These are phyloP conservation scores for Corydoras maculifer DNA, from an alignment of 2,113 vertebrate genomes.

Conservation along the genomic window DNA sequence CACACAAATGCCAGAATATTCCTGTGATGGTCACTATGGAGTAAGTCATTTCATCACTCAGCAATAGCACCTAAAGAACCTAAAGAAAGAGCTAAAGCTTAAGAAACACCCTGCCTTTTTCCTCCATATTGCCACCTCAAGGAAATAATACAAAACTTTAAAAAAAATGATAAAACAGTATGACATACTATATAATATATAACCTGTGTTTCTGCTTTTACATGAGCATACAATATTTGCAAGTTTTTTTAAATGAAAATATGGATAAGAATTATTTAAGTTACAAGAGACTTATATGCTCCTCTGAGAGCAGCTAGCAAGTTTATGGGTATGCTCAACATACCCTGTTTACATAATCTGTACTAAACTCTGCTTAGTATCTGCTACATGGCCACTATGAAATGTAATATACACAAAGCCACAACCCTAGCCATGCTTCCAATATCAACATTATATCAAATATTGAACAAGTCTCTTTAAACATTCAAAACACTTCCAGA, in stretches of 20 bases:
- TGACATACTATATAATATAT: background rate
- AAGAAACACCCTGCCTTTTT: too few species aligned
- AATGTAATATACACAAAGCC: constrained; percentile 17
- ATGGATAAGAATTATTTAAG: constrained; percentile 53
- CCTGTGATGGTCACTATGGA: too few species aligned
- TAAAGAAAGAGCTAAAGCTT: too few species aligned
- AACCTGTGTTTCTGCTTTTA: constrained; percentile 6
- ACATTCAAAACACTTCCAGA: constrained; percentile 22
- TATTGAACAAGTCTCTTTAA: constrained; percentile 34
- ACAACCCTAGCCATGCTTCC: constrained; percentile 6
- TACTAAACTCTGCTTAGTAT: constrained; percentile 22
- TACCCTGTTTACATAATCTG: constrained; percentile 44
- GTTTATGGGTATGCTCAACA: constrained; percentile 62
- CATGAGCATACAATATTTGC: constrained; percentile 23
- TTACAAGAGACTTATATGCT: constrained; percentile 49
- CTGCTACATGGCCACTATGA: constrained; percentile 30
- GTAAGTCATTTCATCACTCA: too few species aligned
- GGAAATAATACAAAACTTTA: too few species aligned
- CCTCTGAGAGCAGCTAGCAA: constrained; percentile 33
- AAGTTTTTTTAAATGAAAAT: constrained; percentile 42
- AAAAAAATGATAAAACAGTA: background rate
- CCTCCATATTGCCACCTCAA: too few species aligned
- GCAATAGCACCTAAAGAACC: too few species aligned
- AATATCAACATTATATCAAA: constrained; percentile 19
- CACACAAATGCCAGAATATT: too few species aligned